phyloP scores from a whole-genome alignment of 2,113 vertebrate genomes.

The Cyanoderma ruficeps region DNA sequence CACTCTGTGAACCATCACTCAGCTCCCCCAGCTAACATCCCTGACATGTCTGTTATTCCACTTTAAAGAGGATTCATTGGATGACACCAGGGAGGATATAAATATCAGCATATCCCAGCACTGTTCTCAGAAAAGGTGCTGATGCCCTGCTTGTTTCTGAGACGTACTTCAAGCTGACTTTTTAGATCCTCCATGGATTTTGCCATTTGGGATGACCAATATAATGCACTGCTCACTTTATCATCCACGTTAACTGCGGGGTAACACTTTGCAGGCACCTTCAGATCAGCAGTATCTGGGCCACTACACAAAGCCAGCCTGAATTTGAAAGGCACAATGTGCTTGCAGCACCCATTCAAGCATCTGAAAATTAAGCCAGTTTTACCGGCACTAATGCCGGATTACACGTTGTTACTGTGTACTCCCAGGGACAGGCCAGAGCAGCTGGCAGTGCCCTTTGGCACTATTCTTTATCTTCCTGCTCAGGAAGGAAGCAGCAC shows the following conservation, averaged over 20 bases:
- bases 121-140: background rate
- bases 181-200: slow-evolving; percentile 6
- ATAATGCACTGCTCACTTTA: background rate
- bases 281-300: background rate
- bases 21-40: background rate
- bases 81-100: background rate
- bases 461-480: background rate
- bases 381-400: background rate
- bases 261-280: background rate
- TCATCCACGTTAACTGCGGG: accelerated
- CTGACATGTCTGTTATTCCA: background rate
- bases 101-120: background rate
- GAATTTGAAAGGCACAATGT: background rate
- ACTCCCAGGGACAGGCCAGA: background rate
- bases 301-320: background rate
- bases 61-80: slow-evolving; percentile 26
- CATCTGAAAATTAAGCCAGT: background rate
- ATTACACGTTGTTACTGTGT: background rate
- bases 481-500: background rate
- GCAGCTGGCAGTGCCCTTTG: background rate
- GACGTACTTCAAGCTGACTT: background rate
- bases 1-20: background rate
- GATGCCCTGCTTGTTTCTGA: background rate
- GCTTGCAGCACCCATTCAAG: background rate
- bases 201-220: background rate